phyloP scores from a whole-genome alignment of 2,888 invertebrate species.

The Hydrotaea cyrtoneurina region DNA sequence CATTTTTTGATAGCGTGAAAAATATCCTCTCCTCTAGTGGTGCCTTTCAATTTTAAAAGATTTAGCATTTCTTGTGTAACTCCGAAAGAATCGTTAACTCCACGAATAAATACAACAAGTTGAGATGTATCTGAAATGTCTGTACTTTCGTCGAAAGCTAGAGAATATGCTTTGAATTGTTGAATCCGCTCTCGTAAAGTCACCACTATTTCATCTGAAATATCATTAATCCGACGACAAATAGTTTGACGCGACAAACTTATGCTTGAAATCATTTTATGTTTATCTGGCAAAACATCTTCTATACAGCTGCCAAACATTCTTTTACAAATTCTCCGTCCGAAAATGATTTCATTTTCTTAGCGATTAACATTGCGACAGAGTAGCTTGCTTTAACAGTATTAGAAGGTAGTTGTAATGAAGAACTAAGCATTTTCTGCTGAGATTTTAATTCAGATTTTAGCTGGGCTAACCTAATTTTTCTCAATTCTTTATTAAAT shows the following conservation, averaged over 20 bases:
- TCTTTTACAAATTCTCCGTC: slow-evolving; percentile 41
- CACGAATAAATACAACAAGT: too few relatives aligned
- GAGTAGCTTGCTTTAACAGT: slow-evolving; percentile 25
- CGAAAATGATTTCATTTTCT: slow-evolving; percentile 43
- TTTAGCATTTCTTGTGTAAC: too few relatives aligned
- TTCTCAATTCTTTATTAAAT: slow-evolving; percentile 40
- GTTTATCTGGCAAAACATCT: slow-evolving; percentile 47
- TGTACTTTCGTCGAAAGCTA: too few relatives aligned
- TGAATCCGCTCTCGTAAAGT: too few relatives aligned
- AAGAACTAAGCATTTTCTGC: slow-evolving; percentile 1
- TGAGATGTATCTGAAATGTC: too few relatives aligned
- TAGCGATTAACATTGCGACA: slow-evolving; percentile 38
- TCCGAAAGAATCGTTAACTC: too few relatives aligned
- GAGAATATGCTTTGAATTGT: too few relatives aligned
- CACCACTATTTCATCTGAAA: too few relatives aligned
- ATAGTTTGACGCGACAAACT: slow-evolving; percentile 37
- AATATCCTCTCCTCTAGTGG: too few relatives aligned
- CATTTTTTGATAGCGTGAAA: too few relatives aligned
- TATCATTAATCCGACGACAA: too few relatives aligned
- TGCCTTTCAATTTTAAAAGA: too few relatives aligned
- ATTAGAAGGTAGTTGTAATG: slow-evolving; percentile 7
- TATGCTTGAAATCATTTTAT: slow-evolving; percentile 39
- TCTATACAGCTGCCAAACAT: slow-evolving; percentile 16
- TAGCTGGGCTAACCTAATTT: slow-evolving; percentile 26
- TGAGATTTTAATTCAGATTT: slow-evolving; percentile 1